Percentiles rank a stretch among this genome's conserved stretches.
Evolutionary conservation across 1,140 invertebrate species (phyloP).

Genomic region (Papilio glaucus): DNA sequence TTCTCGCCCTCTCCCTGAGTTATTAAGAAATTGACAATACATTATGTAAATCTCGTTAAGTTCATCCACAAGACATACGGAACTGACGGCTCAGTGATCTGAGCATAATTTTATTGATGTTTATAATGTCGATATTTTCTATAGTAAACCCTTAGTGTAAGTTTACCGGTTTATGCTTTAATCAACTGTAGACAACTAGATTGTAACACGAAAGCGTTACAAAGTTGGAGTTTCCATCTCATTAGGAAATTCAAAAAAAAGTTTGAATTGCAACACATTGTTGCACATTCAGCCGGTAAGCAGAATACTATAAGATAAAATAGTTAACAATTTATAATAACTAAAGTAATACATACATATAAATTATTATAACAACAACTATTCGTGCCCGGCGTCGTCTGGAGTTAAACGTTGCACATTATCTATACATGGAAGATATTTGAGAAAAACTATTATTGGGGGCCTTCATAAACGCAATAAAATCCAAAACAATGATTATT

Average conservation of each 20-base stretch:
- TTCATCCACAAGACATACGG: conserved; percentile 34
- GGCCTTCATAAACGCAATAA: no score
- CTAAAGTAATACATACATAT: no score
- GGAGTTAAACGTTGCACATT: no score
- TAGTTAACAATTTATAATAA: neutral
- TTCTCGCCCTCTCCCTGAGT: neutral
- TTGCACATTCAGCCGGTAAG: neutral
- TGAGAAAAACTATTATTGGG: no score
- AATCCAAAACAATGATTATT: no score
- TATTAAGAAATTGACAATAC: conserved; percentile 14
- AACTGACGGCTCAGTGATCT: conserved; percentile 34
- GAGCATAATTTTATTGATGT: conserved; percentile 26
- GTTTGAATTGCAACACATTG: neutral
- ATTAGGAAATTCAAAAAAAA: conserved; percentile 13
- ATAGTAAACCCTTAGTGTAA: neutral
- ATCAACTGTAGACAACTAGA: conserved; percentile 2
- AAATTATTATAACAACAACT: no score
- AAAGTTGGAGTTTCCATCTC: neutral
- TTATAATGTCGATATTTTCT: neutral
- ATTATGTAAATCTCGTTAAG: conserved; percentile 44
- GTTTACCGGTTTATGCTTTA: neutral
- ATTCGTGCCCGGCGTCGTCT: no score
- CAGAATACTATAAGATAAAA: neutral
- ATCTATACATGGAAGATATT: no score
- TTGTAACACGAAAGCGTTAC: conserved; percentile 9